Base-by-base conservation (phyloP, 2,888 invertebrate species). In the Lottia scabra region DNA sequence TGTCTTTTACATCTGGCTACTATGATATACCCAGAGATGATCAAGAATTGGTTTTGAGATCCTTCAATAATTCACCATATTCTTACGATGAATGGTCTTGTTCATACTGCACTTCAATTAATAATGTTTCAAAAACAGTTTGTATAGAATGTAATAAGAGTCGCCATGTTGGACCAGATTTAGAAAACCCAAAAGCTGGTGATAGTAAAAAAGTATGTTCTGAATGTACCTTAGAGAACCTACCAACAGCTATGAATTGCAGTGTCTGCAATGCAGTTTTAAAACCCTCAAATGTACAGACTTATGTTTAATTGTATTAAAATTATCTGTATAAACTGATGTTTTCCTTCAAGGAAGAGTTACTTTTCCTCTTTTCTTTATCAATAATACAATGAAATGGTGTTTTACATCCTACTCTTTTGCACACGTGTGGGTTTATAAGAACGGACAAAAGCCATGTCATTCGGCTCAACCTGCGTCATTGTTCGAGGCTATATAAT, bases 121-220 rank as follows among this genome's bases (percentile, higher is more conserved):
- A 82, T 67, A 26, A 23, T 15, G 23, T 62, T 1, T 65, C 62
- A n/a, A 65, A 44, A 1, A 23, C 30, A 43, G 66, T 73, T 2
- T 82, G 81, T 75, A 74, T 63, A 26, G 76, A 78, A 63, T 82
- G 81, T 76, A 72, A 71, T 62, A 80, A 74, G 27, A 74, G 75
- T 48, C 70, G 74, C n/a, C 73, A 72, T 26, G 23, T 23, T 12
- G n/a, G 46, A 16, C 65, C 66, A 3, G 77, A 78, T 45, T 67
- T 73, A 27, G 78, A 78, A 45, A 68, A 71, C 15, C 76, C 76
- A 8, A 26, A 66, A 44, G 70, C 62, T 0, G 78, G 80, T 5
- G 63, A 71, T 30, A 70, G 68, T 1, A 72, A 68, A 6, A 72
- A 73, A 56, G 71, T 78, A 2, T 81, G 81, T 67, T 69, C 48